Base-by-base conservation (phyloP, 2,797 vertebrate genomes). In the Malurus splendens region DNA sequence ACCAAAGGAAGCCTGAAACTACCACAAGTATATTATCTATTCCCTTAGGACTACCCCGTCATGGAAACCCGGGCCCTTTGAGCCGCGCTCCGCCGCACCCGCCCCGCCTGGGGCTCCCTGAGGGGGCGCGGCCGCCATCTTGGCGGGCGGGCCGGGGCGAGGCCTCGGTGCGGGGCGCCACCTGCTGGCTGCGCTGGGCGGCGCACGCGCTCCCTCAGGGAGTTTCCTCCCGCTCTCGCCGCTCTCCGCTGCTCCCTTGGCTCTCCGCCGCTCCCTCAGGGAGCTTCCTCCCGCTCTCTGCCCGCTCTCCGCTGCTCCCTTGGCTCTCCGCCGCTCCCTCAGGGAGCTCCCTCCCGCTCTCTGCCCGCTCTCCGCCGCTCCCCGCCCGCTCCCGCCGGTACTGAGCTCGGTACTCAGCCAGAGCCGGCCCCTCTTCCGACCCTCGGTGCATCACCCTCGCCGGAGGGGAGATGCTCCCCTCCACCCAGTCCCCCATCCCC, bases 101-200 rank as follows among this genome's bases (percentile, higher is more conserved):
- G 25, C 25, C n/a, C 18, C 6, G 30, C 67, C 39, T 10, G 20
- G 16, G n/a, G 23, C 32, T 23, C 57, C 51, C 39, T 22, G 16
- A 76, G n/a, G 36, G 47, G 52, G 19, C 39, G 36, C 19, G 8
- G 41, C 75, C 65, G 83, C 92, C 92, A 90, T 87, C 4, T 71
- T 66, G 57, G 38, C n/a, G 27, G 39, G 23, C 18, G 18, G 52
- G 57, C 20, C 7, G 27, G 47, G 56, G 8, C 4, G 41, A 19
- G 77, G 38, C 38, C 50, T 27, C 33, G 56, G 82, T 28, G 45
- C n/a, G 4, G 60, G 36, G 79, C 79, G 87, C 57, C 87, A 27
- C 60, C 91, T 83, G 74, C 8, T 24, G 86, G 76, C 55, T 23
- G 42, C 15, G 32, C 22, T 5, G 51, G 39, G 41, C 47, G 14